Base-by-base conservation (phyloP, 1,140 invertebrate species). In the Neodiprion virginianus region DNA sequence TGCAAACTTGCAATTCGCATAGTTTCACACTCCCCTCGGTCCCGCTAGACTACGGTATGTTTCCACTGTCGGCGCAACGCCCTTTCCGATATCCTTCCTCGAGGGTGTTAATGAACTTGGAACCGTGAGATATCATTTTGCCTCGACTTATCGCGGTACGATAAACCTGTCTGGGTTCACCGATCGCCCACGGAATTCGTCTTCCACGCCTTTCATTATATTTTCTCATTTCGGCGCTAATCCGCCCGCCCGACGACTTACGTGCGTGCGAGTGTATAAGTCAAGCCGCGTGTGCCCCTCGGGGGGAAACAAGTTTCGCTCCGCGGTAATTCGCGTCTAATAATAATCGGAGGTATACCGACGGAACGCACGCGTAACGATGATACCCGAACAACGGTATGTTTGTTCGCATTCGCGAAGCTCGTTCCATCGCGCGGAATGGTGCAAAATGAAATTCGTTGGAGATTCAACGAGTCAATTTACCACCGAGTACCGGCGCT, bases 41-140 rank as follows among this genome's bases (percentile, higher is more conserved):
- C 28, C 53, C 53, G 5, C n/a, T 14, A 61, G n/a, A 17, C 53
- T 61, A 12, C 53, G 8, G 53, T 8, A 61, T 12, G 11, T 61
- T 61, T 61, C 53, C 53, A 61, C 53, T 12, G 28, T 40, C 28
- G 53, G 53, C 53, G 53, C 53, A 61, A 61, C 53, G 53, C 53
- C 53, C 53, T 61, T 61, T 61, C 53, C 53, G 11, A 61, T 17
- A 3, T 61, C 11, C 11, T 61, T 61, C 11, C 7, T 4, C 53
- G 28, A 40, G 28, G 28, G 53, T 61, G 53, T 61, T 61, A 61
- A 61, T 61, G 53, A 61, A 61, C 53, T 61, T 61, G 53, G 53
- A 61, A 61, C 53, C 53, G 53, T 17, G 53, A 40, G 28, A 61
- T 9, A 61, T 17, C 53, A 61, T 61, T 61, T 17, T 17, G 53